A percentile compares a stretch with the other conserved stretches of the same genome.
Evolutionary conservation across 2,113 vertebrate species (phyloP).

Genomic region (Regulus satrapa): DNA sequence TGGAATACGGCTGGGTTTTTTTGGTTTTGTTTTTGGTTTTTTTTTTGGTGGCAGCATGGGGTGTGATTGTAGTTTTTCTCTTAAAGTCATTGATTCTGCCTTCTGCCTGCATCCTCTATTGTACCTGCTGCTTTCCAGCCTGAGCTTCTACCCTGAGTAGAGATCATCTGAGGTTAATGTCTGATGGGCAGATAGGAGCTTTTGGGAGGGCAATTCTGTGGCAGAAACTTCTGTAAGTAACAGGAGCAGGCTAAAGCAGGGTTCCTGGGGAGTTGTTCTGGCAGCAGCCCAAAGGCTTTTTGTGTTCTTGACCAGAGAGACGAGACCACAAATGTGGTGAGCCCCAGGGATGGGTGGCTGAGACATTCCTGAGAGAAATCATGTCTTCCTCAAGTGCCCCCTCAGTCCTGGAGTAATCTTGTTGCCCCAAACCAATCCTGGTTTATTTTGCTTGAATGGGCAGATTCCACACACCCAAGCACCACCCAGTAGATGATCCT

Average conservation of each 20-base stretch:
- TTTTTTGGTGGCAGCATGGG: background rate
- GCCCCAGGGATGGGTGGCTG: background rate
- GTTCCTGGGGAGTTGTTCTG: background rate
- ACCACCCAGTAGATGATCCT: background rate
- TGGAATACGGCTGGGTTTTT: background rate
- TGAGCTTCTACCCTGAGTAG: background rate
- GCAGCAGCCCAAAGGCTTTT: background rate
- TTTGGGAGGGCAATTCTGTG: background rate
- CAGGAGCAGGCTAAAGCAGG: background rate
- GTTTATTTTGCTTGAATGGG: background rate
- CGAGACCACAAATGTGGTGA: background rate
- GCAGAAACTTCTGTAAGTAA: background rate
- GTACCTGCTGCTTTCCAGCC: background rate
- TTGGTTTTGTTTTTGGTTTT: too few relatives aligned
- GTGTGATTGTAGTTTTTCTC: background rate
- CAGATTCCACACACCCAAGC: background rate
- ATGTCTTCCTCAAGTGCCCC: background rate
- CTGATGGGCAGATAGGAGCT: background rate
- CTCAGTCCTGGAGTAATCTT: background rate
- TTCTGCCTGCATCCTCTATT: background rate
- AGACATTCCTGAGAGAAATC: background rate
- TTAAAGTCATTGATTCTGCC: background rate
- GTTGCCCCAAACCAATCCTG: background rate
- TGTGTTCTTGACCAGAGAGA: too few relatives aligned
- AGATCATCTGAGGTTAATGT: background rate